phyloP scores from a whole-genome alignment of 2,888 invertebrate genomes.

The Willowsia nigromaculata region DNA sequence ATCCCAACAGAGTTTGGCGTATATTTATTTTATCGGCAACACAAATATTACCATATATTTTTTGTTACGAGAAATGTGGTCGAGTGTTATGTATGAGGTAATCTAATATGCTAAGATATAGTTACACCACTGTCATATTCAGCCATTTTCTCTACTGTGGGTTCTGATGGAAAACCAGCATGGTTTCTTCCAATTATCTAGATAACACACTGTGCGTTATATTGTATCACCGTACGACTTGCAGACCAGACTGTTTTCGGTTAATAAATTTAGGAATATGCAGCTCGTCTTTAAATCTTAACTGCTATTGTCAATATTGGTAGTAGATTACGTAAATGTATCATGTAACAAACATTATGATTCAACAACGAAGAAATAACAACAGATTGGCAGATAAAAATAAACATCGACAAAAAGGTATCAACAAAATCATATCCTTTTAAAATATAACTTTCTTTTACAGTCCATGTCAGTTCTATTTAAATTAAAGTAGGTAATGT shows the following conservation, averaged over 20 bases:
- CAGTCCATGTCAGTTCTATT: too few relatives aligned
- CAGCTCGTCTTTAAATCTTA: too few relatives aligned
- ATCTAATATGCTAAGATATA: not conserved
- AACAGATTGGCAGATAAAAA: too few relatives aligned
- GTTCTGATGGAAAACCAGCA: conserved; percentile 77
- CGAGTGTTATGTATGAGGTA: not conserved
- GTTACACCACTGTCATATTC: conserved; percentile 40
- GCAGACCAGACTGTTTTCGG: not conserved
- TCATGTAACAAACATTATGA: too few relatives aligned
- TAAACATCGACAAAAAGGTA: too few relatives aligned
- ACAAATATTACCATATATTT: not conserved
- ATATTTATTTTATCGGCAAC: not conserved
- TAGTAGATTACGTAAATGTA: too few relatives aligned
- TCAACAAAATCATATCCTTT: too few relatives aligned
- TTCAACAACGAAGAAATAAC: too few relatives aligned
- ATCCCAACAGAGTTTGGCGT: not conserved
- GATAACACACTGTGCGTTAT: conserved; percentile 60
- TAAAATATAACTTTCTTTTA: too few relatives aligned
- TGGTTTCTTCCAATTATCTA: conserved; percentile 79
- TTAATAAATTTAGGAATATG: too few relatives aligned
- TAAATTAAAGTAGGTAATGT: too few relatives aligned
- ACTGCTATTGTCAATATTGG: too few relatives aligned
- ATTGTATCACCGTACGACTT: not conserved
- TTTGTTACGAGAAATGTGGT: not conserved
- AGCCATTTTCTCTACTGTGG: not conserved